These are phyloP conservation scores for Heterodera filipjevi DNA, from an alignment of 2,888 invertebrate species.

Conservation along the genomic window DNA sequence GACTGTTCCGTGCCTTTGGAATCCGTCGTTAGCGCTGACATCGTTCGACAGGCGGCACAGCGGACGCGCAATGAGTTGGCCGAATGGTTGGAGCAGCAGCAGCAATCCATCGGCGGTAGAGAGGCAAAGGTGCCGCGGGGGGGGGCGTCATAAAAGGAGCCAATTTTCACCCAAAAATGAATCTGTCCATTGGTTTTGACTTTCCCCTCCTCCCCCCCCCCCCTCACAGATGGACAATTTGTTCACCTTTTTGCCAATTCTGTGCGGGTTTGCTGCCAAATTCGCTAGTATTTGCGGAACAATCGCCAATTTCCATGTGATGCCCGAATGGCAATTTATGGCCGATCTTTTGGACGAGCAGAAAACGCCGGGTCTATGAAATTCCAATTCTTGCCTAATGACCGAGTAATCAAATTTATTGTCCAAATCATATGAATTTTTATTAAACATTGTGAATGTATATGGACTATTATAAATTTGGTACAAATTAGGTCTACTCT, in stretches of 20 bases:
- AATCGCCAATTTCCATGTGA: slow-evolving; percentile 56
- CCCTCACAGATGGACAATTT: background rate
- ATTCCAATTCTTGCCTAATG: background rate
- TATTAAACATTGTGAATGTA: too few relatives aligned
- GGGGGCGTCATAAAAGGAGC: background rate
- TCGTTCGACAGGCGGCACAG: slow-evolving; percentile 50
- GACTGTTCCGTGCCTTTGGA: slow-evolving; percentile 42
- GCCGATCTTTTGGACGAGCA: slow-evolving; percentile 46
- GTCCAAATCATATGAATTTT: too few relatives aligned
- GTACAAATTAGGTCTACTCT: too few relatives aligned
- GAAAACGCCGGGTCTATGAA: background rate
- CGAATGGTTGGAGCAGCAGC: slow-evolving; percentile 45
- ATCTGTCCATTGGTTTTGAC: background rate
- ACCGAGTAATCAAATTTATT: too few relatives aligned
- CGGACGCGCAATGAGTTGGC: slow-evolving; percentile 53
- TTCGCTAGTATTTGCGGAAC: slow-evolving; percentile 50
- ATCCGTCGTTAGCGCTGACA: slow-evolving; percentile 41
- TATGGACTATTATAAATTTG: too few relatives aligned
- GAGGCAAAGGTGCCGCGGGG: background rate
- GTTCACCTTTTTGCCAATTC: background rate
- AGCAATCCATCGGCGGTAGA: slow-evolving; percentile 10
- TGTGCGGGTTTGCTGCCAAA: slow-evolving; percentile 47
- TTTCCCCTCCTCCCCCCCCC: background rate
- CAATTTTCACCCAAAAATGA: background rate
- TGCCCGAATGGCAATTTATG: slow-evolving; percentile 62